Conservation (phyloP, 2,797 vertebrate species). For the Threskiornis aethiopicus region DNA sequence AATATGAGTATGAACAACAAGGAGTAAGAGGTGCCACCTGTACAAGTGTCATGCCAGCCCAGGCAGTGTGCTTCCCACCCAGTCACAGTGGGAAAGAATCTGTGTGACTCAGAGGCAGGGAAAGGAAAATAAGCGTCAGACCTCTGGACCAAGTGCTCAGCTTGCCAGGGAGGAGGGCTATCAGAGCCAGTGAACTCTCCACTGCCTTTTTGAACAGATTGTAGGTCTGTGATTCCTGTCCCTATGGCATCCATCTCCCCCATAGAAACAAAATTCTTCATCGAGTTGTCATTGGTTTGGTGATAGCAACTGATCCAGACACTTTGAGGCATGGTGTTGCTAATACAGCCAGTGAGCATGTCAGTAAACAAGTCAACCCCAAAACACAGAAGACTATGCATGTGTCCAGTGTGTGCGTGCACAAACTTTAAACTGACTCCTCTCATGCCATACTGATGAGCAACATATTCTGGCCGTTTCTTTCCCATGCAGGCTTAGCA, state of each 20-base stretch:
- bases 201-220: not conserved
- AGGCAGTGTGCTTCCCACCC: not conserved
- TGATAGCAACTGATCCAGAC: not conserved
- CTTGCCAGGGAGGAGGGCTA: not conserved
- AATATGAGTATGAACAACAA: not conserved
- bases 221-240: not conserved
- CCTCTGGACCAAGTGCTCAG: not conserved
- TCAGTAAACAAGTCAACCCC: not conserved
- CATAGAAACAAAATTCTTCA: not conserved
- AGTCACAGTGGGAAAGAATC: not conserved
- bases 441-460: slow-evolving; percentile 49
- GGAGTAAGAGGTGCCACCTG: not conserved
- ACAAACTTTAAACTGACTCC: not conserved
- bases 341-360: not conserved
- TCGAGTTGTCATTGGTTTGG: not conserved
- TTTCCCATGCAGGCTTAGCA: slow-evolving; percentile 51
- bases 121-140: not conserved
- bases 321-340: not conserved
- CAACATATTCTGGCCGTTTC: slow-evolving; percentile 2
- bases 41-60: not conserved
- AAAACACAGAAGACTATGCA: not conserved
- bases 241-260: not conserved
- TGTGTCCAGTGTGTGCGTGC: not conserved
- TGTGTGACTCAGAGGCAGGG: not conserved
- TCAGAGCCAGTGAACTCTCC: not conserved